Base-by-base conservation (phyloP, 2,888 invertebrate genomes). In the Seira ritae region DNA sequence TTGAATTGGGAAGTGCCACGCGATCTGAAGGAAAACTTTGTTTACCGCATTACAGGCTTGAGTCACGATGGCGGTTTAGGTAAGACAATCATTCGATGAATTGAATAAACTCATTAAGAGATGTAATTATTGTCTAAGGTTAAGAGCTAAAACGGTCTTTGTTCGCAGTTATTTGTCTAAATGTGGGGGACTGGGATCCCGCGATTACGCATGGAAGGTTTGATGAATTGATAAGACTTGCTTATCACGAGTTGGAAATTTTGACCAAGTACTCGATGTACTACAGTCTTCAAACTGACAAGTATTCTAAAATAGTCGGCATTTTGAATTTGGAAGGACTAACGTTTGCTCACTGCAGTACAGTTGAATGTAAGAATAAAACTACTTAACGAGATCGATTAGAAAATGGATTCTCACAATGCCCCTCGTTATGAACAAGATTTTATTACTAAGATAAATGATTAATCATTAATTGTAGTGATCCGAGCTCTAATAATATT, bases 281-380 rank as follows among this genome's bases (percentile, higher is more conserved):
- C 19, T 73, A 77, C n/a, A 73, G 46, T 1, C 1, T 82, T 60
- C 1, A 65, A 24, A 22, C 3, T 0, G 77, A 77, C 10, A 12
- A 20, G 0, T 77, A 72, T 65, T 23, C 77, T 1, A 77, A 78
- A 19, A 62, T 77, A 23, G 42, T 69, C 1, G 68, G 60, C 15
- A 65, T 82, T 1, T 67, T 82, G 6, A 82, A 82, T 22, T n/a
- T 82, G 73, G 73, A 82, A 24, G 77, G 77, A n/a, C 3, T 82
- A 8, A 73, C 77, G 0, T 77, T 82, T 69, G 82, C 82, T 17
- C 82, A 82, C 17, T 73, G 73, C 12, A 82, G 55, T 24, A 69
- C 62, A 6, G 73, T 77, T 10, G 82, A 82, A 46, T 82, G 82
- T 82, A 77, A 69, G 77, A 12, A 31, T 15, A 46, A 10, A 37